Conservation (phyloP, 1,140 invertebrate genomes). For the Zaprionus taronus region DNA sequence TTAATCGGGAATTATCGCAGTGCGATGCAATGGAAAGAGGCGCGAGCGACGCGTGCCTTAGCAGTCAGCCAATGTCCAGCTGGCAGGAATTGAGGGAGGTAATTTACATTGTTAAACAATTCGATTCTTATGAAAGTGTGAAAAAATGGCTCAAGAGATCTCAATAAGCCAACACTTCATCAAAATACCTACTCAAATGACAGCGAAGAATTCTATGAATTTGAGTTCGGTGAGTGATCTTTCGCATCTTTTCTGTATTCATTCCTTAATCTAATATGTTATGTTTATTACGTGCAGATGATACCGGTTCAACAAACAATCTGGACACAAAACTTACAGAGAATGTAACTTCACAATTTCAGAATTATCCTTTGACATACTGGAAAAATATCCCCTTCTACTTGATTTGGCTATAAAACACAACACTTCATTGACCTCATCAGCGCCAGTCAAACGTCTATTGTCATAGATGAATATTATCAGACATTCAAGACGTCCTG, state of each 20-base stretch:
- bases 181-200: not conserved
- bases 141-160: too few relatives aligned
- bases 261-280: not conserved
- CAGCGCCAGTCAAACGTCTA: slow-evolving; percentile 13
- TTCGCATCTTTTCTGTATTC: not conserved
- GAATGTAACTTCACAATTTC: slow-evolving; percentile 22
- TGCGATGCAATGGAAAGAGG: slow-evolving; percentile 1
- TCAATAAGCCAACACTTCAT: not conserved
- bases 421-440: slow-evolving; percentile 35
- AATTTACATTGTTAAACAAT: not conserved
- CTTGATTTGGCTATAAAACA: slow-evolving; percentile 39
- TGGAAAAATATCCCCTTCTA: slow-evolving; percentile 39
- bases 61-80: not conserved
- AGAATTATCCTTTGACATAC: slow-evolving; percentile 30
- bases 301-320: slow-evolving; percentile 18
- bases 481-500: slow-evolving; percentile 1
- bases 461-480: slow-evolving; percentile 17
- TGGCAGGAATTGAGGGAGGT: slow-evolving; percentile 14
- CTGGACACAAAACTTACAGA: slow-evolving; percentile 31
- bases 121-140: too few relatives aligned
- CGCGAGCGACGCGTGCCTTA: not conserved
- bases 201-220: slow-evolving; percentile 43
- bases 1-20: slow-evolving; percentile 9
- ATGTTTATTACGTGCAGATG: not conserved
- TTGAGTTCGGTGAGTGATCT: slow-evolving; percentile 26